Evolutionary conservation across 2,888 invertebrate species (phyloP).

Genomic region (Keiferia lycopersicella): DNA sequence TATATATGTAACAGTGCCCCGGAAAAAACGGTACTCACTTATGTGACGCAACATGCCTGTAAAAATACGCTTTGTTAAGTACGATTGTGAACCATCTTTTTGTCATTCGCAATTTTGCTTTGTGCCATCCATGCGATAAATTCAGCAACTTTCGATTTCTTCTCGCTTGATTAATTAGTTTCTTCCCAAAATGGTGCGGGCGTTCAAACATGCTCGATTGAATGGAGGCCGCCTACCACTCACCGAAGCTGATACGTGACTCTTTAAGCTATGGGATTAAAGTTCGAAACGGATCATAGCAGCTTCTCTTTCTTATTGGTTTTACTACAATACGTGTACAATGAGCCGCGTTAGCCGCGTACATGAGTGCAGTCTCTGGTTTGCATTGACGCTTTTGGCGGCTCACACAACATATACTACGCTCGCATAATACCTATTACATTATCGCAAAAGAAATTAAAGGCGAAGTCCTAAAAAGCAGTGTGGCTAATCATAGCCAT

Average conservation of each 20-base stretch:
- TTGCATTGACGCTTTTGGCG: slow-evolving; percentile 35
- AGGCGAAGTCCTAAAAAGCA: not conserved
- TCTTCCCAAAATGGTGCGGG: slow-evolving; percentile 42
- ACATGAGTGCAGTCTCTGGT: slow-evolving; percentile 31
- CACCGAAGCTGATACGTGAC: not conserved
- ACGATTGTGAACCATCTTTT: slow-evolving; percentile 35
- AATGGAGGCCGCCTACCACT: slow-evolving; percentile 39
- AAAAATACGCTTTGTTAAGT: slow-evolving; percentile 25
- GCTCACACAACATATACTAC: slow-evolving; percentile 35
- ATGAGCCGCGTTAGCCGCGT: slow-evolving; percentile 29
- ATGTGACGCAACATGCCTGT: slow-evolving; percentile 13
- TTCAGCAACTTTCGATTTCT: slow-evolving; percentile 59
- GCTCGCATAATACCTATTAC: slow-evolving; percentile 22
- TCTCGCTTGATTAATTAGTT: slow-evolving; percentile 54
- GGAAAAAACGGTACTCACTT: slow-evolving; percentile 1
- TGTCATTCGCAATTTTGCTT: slow-evolving; percentile 33
- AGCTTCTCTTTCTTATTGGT: not conserved
- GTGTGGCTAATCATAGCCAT: not conserved
- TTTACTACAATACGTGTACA: slow-evolving; percentile 28
- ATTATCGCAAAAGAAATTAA: not conserved
- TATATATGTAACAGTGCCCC: slow-evolving; percentile 9
- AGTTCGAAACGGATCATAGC: not conserved
- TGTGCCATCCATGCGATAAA: slow-evolving; percentile 35
- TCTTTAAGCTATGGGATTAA: slow-evolving; percentile 1
- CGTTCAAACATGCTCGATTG: slow-evolving; percentile 33